phyloP scores from a whole-genome alignment of 2,888 invertebrate genomes.

The Elysia crispata region DNA sequence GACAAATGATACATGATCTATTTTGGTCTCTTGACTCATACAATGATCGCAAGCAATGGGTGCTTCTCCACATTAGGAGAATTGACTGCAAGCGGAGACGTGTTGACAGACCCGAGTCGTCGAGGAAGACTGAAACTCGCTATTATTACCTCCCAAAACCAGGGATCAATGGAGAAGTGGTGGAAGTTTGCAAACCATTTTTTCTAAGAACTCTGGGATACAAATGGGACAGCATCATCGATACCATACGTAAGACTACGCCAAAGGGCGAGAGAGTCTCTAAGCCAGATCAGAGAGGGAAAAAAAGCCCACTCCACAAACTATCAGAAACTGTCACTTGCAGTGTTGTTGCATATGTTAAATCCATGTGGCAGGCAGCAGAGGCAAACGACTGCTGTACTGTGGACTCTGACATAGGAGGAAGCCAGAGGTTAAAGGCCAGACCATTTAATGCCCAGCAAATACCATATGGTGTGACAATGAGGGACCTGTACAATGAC shows the following conservation, averaged over 20 bases:
- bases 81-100: conserved; percentile 27
- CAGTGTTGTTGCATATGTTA: conserved; percentile 36
- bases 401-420: not conserved
- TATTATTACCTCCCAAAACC: conserved; percentile 40
- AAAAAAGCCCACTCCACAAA: conserved; percentile 40
- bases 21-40: conserved; percentile 39
- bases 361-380: conserved; percentile 40
- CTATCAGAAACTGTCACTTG: conserved; percentile 4
- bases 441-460: not conserved
- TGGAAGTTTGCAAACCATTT: conserved; percentile 44
- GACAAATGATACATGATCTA: conserved; percentile 28
- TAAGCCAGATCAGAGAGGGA: conserved; percentile 37
- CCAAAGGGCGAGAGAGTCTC: conserved; percentile 31
- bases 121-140: conserved; percentile 39
- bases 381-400: too few species aligned
- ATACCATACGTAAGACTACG: conserved; percentile 37
- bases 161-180: conserved; percentile 13
- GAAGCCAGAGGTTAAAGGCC: not conserved
- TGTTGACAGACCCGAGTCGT: conserved; percentile 24
- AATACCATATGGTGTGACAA: conserved; percentile 43
- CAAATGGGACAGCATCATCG: conserved; percentile 46
- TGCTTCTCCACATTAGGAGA: conserved; percentile 38
- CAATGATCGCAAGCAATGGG: conserved; percentile 43
- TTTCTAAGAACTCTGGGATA: conserved; percentile 42
- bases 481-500: conserved; percentile 42